Evolutionary conservation across 2,797 vertebrate species (phyloP), one percentile per base, ranked within the genome.

Genomic region (Ciconia nigra): DNA sequence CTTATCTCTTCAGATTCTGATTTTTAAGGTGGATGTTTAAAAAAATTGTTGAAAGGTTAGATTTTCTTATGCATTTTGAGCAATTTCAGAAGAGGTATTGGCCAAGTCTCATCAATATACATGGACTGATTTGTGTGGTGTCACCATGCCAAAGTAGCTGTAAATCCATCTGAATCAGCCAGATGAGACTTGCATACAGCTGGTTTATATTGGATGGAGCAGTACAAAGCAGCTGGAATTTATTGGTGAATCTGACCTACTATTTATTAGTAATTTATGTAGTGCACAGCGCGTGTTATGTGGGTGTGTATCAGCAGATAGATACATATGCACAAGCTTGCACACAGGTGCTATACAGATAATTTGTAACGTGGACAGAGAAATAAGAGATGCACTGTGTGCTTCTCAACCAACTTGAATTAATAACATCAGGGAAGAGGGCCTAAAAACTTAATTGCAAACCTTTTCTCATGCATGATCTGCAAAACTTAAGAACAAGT

Each of bases 201-300:
- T 95, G 89, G 25, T 93, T 95, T 84, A 18, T 55, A 66, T 87
- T 84, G 88, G 72, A 86, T 37, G 28, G 35, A 57, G 77, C 25
- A 79, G 66, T 70, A 82, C 58, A 94, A 94, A 95, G 55, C 89
- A 95, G 55, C 70, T 96, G 90, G 77, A 88, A 95, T 94, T 78
- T 83, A 94, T 55, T 93, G 49, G 49, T 88, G 80, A 90, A 61
- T 78, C 61, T 72, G 87, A 93, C 54, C 63, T 83, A 63, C 37
- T 74, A 73, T 81, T 94, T 95, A 93, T 81, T 78, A 88, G 70
- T 86, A 94, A 95, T 95, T 95, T 95, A 94, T 89, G 70, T 74
- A 76, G 85, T 91, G 87, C 54, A 86, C 26, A 28, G 33, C 15
- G 0, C 24, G 31, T 82, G 59, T 76, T 94, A 70, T 5, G 8